Conservation (phyloP, 2,113 vertebrate genomes). For the Heterochromis multidens region DNA sequence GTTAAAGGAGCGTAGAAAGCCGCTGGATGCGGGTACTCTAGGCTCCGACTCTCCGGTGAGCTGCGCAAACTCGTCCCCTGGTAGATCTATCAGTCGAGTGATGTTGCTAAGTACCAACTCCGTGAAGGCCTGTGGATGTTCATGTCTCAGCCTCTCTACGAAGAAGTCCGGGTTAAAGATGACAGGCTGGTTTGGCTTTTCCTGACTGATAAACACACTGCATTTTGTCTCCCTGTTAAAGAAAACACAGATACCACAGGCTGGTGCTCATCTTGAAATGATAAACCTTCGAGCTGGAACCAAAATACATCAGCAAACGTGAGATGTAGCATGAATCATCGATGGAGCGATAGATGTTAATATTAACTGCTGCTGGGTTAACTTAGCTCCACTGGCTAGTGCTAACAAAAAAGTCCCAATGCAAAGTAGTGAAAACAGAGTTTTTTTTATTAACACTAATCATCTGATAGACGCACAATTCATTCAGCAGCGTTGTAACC, state of each 20-base stretch:
- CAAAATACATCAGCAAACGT: neutral
- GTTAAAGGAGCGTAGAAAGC: constrained; percentile 90
- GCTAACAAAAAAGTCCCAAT: neutral
- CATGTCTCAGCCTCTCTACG: constrained; percentile 92
- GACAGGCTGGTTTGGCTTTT: constrained; percentile 79
- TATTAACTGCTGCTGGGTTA: neutral
- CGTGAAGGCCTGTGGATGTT: constrained; percentile 85
- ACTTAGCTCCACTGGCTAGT: neutral
- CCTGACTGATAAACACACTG: constrained; percentile 86
- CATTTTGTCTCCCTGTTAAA: constrained; percentile 79
- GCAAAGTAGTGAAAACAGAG: neutral
- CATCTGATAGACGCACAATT: neutral
- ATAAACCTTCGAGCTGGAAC: neutral
- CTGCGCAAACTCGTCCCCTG: constrained; percentile 90
- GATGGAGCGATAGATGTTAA: neutral
- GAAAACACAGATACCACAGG: neutral
- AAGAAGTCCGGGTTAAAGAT: constrained; percentile 98
- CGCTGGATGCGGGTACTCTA: constrained; percentile 76
- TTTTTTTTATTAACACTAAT: neutral
- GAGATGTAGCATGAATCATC: neutral
- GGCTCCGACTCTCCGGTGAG: constrained; percentile 87
- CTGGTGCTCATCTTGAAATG: neutral
- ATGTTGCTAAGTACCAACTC: constrained; percentile 93
- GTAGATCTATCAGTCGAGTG: constrained; percentile 91
- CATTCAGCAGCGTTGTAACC: accelerated